phyloP scores from a whole-genome alignment of 1,140 invertebrate species.

The Ceratosolen fusciceps region DNA sequence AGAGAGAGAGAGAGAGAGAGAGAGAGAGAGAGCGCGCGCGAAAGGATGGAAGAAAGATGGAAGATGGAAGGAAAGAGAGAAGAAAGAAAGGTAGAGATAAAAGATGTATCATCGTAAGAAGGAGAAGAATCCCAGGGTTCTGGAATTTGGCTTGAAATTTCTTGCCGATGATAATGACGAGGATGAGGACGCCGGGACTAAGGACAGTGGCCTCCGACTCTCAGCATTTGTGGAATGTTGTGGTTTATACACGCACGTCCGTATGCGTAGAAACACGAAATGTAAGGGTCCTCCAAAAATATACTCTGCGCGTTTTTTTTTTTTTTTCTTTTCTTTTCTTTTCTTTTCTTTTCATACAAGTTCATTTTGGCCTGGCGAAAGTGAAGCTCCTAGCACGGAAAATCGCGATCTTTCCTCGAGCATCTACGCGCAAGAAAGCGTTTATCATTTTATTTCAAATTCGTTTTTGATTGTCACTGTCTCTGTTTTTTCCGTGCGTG shows the following conservation, averaged over 20 bases:
- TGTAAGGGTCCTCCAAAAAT: conserved; percentile 25
- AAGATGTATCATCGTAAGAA: background rate
- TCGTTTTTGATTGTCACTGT: background rate
- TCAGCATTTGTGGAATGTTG: conserved; percentile 26
- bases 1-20: too few relatives aligned
- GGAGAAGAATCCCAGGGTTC: background rate
- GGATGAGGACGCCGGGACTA: background rate
- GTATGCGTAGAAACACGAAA: conserved; percentile 10
- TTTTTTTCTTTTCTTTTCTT: too few relatives aligned
- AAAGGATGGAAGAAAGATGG: background rate
- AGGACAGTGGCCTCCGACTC: background rate
- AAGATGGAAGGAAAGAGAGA: too few relatives aligned
- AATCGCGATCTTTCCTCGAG: background rate
- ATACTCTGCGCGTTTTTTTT: conserved; percentile 3
- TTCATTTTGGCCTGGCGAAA: background rate
- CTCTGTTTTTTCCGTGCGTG: background rate
- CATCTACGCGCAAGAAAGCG: too few relatives aligned
- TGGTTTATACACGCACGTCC: background rate
- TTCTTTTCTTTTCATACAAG: too few relatives aligned
- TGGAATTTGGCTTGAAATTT: background rate
- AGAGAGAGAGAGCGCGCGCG: too few relatives aligned
- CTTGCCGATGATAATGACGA: background rate
- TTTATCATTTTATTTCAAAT: background rate
- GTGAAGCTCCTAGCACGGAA: background rate
- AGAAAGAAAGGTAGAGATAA: too few relatives aligned